Evolutionary conservation across 2,113 vertebrate genomes (phyloP).

Genomic region (Chloropsis cyanopogon): DNA sequence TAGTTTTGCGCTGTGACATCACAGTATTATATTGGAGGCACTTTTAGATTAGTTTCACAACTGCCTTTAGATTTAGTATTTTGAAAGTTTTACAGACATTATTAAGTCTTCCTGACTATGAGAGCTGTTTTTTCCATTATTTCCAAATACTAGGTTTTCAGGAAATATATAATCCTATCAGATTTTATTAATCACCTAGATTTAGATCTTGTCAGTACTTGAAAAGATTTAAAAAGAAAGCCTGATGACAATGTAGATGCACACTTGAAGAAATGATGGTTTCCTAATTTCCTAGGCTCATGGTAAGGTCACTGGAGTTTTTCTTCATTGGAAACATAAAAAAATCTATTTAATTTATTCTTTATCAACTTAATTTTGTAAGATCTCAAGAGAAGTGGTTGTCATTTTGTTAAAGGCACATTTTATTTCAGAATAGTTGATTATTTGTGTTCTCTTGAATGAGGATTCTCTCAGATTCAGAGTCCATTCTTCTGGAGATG

Average conservation of each 20-base stretch:
- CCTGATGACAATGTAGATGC: not conserved
- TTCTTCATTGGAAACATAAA: not conserved
- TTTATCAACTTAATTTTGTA: not conserved
- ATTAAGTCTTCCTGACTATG: not conserved
- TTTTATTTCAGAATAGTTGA: not conserved
- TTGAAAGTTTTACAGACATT: not conserved
- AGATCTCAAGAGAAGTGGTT: not conserved
- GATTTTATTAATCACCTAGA: not conserved
- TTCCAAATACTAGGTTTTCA: not conserved
- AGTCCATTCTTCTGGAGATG: not conserved
- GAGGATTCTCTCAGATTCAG: not conserved
- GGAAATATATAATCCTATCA: not conserved
- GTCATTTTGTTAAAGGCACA: not conserved
- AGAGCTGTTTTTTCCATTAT: not conserved
- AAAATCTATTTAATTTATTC: not conserved
- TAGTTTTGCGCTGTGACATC: not conserved
- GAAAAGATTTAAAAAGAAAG: not conserved
- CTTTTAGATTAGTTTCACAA: not conserved
- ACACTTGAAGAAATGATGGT: not conserved
- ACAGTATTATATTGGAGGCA: not conserved
- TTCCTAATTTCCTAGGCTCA: not conserved
- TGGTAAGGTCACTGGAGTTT: not conserved
- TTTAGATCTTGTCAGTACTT: not conserved
- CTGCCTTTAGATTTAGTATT: not conserved
- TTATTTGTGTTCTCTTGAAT: not conserved